Percentiles rank a stretch among this genome's conserved stretches.
These are phyloP conservation scores for Drosophila cognata DNA, from an alignment of 2,888 invertebrate genomes.

Conservation along the genomic window DNA sequence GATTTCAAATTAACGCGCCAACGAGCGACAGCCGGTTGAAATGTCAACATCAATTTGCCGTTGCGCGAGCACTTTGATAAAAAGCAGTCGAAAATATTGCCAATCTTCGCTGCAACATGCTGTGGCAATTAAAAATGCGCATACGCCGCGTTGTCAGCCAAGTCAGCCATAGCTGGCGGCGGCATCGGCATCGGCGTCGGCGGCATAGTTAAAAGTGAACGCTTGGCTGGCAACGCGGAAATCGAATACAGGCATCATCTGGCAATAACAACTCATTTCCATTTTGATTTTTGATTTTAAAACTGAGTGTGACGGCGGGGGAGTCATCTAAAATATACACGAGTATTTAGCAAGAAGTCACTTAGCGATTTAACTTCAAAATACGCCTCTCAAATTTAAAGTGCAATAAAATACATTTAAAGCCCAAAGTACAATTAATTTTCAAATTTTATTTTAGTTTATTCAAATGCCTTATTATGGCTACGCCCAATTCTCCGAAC, in stretches of 20 bases:
- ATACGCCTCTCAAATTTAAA: background rate
- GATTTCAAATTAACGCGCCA: slow-evolving; percentile 77
- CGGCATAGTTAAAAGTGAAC: slow-evolving; percentile 68
- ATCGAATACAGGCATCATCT: slow-evolving; percentile 61
- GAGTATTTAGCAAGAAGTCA: background rate
- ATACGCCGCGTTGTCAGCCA: slow-evolving; percentile 70
- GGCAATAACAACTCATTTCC: slow-evolving; percentile 57
- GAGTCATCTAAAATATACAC: slow-evolving; percentile 17
- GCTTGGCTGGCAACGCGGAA: slow-evolving; percentile 69
- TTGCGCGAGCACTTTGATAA: slow-evolving; percentile 58
- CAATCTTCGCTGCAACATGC: slow-evolving; percentile 74
- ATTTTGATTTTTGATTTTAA: slow-evolving; percentile 38
- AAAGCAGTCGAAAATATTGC: slow-evolving; percentile 59
- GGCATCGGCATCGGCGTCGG: slow-evolving; percentile 19
- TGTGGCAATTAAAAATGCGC: slow-evolving; percentile 79
- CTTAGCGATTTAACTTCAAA: background rate
- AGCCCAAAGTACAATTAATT: background rate
- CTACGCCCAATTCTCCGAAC: background rate
- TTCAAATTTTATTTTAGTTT: background rate
- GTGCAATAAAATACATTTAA: background rate
- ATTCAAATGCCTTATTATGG: background rate
- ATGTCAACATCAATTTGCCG: slow-evolving; percentile 78
- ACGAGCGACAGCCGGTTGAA: slow-evolving; percentile 63
- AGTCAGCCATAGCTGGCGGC: slow-evolving; percentile 31
- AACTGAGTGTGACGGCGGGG: slow-evolving; percentile 13